A percentile compares a stretch with the other conserved stretches of the same genome.
These are phyloP conservation scores for Xerus inauris DNA, from an alignment of 2,113 vertebrate species.

Conservation along the genomic window DNA sequence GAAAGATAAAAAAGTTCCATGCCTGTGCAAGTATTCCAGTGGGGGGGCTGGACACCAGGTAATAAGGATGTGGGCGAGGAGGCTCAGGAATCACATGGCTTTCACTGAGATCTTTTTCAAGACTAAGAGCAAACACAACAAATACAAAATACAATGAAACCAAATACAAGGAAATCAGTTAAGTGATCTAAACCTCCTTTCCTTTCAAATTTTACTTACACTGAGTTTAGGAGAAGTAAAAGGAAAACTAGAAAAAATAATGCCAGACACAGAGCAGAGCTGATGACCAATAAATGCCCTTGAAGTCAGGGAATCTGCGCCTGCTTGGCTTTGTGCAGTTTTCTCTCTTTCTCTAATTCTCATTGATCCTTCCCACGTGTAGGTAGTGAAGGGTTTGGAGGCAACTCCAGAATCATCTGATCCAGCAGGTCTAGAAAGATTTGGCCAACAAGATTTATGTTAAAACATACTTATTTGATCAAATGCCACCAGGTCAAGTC, in stretches of 20 bases:
- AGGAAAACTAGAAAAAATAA: slow-evolving; percentile 1
- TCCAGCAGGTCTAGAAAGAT: neutral
- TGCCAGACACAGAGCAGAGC: neutral
- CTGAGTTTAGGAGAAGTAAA: neutral
- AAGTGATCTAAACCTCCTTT: neutral
- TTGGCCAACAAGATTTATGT: neutral
- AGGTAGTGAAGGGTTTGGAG: neutral
- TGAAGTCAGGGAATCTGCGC: neutral
- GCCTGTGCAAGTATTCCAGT: neutral
- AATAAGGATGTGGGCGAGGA: neutral
- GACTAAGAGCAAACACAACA: neutral
- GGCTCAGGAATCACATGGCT: neutral
- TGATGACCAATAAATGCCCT: neutral
- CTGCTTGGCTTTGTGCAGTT: neutral
- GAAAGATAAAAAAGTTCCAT: neutral
- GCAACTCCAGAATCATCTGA: neutral
- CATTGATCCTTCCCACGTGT: neutral
- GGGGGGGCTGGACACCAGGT: neutral
- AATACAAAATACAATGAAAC: neutral
- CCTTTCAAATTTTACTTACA: neutral
- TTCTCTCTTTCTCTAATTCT: neutral
- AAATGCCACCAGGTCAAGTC: neutral
- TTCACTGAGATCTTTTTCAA: neutral
- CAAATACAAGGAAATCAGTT: neutral
- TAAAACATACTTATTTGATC: neutral